Evolutionary conservation across 1,140 invertebrate genomes (phyloP).

Genomic region (Gryllus bimaculatus): DNA sequence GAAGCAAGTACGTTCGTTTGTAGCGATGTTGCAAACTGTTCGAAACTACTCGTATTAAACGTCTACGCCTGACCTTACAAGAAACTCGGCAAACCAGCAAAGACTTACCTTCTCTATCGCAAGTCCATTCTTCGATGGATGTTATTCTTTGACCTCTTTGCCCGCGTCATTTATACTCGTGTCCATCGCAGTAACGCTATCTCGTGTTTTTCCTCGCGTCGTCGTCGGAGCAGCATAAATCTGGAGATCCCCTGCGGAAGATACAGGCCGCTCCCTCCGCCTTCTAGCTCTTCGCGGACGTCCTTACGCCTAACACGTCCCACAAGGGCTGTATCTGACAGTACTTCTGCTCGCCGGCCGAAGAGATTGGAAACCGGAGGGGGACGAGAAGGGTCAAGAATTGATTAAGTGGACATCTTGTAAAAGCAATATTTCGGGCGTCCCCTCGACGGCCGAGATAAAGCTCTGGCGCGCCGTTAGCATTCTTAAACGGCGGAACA

Average conservation of each 20-base stretch:
- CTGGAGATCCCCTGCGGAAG: background rate
- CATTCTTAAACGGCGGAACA: no score
- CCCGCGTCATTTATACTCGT: no score
- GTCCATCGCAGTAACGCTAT: no score
- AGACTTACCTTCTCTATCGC: no score
- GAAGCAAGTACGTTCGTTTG: no score
- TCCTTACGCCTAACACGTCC: background rate
- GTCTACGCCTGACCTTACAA: no score
- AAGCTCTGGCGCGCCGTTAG: background rate
- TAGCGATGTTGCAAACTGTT: no score
- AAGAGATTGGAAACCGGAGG: background rate
- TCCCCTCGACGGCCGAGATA: background rate
- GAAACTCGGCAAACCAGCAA: no score
- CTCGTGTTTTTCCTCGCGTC: no score
- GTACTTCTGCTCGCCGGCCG: background rate
- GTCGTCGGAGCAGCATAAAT: background rate
- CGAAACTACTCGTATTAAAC: no score
- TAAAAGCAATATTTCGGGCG: background rate
- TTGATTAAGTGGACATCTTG: slow-evolving; percentile 4
- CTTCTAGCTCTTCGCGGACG: background rate
- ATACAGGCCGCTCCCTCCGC: background rate
- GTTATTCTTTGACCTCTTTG: no score
- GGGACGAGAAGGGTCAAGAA: background rate
- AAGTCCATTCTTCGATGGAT: no score
- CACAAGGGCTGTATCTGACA: slow-evolving; percentile 3